phyloP scores from a whole-genome alignment of 2,888 invertebrate species.

The Drosophila formosana region DNA sequence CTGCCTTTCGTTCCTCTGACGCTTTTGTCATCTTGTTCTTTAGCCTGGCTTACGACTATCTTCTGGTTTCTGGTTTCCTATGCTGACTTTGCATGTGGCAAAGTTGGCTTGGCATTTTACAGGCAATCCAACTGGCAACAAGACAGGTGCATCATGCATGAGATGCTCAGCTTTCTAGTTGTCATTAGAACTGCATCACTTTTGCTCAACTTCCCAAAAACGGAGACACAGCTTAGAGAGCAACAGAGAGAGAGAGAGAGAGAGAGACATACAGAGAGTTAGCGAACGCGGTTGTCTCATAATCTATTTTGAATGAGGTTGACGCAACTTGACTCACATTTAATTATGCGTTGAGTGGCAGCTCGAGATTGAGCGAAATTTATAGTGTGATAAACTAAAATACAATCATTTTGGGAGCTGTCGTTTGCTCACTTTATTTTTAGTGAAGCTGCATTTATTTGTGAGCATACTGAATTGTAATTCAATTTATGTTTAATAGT shows the following conservation, averaged over 20 bases:
- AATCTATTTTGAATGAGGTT: conserved; percentile 40
- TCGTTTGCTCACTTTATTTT: too few relatives aligned
- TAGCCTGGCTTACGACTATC: conserved; percentile 25
- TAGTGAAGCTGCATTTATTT: too few relatives aligned
- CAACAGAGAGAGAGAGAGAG: not conserved
- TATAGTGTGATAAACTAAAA: too few relatives aligned
- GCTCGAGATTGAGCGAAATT: too few relatives aligned
- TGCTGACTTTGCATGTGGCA: conserved; percentile 64
- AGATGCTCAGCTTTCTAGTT: conserved; percentile 8
- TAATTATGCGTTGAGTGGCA: conserved; percentile 47
- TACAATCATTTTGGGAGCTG: too few relatives aligned
- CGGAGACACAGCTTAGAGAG: too few relatives aligned
- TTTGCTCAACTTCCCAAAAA: not conserved
- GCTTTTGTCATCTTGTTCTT: not conserved
- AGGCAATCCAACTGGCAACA: conserved; percentile 30
- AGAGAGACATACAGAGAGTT: not conserved
- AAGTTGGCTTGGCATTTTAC: conserved; percentile 18
- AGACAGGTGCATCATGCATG: conserved; percentile 43
- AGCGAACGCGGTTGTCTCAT: conserved; percentile 18
- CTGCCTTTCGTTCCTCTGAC: conserved; percentile 21
- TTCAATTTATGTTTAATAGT: too few relatives aligned
- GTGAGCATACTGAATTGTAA: too few relatives aligned
- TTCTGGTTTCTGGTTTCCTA: conserved; percentile 2
- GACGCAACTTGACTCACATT: conserved; percentile 54
- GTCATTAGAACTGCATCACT: conserved; percentile 48